These are phyloP conservation scores for Xyrauchen texanus DNA, from an alignment of 2,113 vertebrate species.

Conservation along the genomic window DNA sequence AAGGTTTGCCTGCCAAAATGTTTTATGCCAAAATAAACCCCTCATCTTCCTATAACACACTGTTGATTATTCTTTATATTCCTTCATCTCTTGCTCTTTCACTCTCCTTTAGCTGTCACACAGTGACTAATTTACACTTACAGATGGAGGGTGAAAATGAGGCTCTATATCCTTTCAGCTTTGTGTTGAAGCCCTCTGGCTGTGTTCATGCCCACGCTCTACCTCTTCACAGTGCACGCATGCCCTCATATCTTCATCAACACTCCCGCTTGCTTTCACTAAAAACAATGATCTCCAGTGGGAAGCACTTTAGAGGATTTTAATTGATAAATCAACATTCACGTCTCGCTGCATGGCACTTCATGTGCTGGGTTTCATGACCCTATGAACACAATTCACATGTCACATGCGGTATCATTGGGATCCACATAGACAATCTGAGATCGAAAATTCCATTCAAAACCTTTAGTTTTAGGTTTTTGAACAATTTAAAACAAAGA, in stretches of 20 bases:
- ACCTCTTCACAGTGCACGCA: not conserved
- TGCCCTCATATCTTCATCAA: slow-evolving; percentile 40
- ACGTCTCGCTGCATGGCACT: not conserved
- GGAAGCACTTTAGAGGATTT: not conserved
- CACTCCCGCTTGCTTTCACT: slow-evolving; percentile 19
- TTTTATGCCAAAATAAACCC: slow-evolving; percentile 24
- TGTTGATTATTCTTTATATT: slow-evolving; percentile 25
- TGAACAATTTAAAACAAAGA: too few relatives aligned
- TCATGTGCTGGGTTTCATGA: not conserved
- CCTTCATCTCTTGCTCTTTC: not conserved
- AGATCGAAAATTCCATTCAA: not conserved
- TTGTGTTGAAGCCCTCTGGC: slow-evolving; percentile 27
- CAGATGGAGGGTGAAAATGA: slow-evolving; percentile 41
- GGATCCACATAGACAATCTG: not conserved
- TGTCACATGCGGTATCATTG: not conserved
- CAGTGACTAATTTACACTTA: slow-evolving; percentile 30
- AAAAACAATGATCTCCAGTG: slow-evolving; percentile 27
- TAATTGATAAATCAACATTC: slow-evolving; percentile 17
- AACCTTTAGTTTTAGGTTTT: too few relatives aligned
- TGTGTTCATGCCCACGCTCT: slow-evolving; percentile 24
- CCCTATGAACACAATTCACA: not conserved
- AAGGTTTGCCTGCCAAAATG: slow-evolving; percentile 19
- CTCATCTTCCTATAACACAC: not conserved
- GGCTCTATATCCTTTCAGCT: slow-evolving; percentile 24
- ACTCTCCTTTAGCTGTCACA: slow-evolving; percentile 16